phyloP scores from a whole-genome alignment of 1,140 invertebrate species.

The Choristoneura fumiferana region DNA sequence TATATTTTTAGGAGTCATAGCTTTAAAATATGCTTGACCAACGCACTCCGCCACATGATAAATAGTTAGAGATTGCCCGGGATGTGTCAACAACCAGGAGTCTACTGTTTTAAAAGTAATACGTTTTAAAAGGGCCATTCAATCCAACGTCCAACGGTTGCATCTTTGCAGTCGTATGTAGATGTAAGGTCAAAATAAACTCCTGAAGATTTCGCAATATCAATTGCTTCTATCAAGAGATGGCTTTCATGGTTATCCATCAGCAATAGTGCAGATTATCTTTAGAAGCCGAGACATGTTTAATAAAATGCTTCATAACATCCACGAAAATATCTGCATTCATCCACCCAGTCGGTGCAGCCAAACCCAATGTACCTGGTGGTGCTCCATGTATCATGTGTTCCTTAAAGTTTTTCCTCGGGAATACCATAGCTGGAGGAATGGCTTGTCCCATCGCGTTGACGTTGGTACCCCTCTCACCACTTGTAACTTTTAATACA shows the following conservation, averaged over 20 bases:
- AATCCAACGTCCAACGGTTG: conserved; percentile 66
- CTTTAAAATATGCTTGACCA: conserved; percentile 22
- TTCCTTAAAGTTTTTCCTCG: background rate
- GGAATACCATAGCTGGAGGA: conserved; percentile 15
- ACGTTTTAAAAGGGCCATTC: conserved; percentile 59
- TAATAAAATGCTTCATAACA: conserved; percentile 21
- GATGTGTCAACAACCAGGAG: conserved; percentile 21
- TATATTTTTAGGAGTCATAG: conserved; percentile 29
- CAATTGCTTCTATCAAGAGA: conserved; percentile 38
- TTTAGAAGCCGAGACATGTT: background rate
- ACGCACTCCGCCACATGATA: conserved; percentile 26
- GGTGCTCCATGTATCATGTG: conserved; percentile 53
- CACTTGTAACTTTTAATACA: conserved; percentile 3
- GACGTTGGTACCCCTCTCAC: background rate
- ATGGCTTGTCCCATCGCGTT: conserved; percentile 33
- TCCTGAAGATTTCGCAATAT: conserved; percentile 35
- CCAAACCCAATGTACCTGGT: too few relatives aligned
- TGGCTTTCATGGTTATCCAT: conserved; percentile 54
- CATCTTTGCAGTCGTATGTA: conserved; percentile 60
- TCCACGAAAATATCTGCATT: conserved; percentile 26
- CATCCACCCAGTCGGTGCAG: conserved; percentile 22
- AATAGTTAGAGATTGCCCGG: conserved; percentile 20
- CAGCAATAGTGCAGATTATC: conserved; percentile 38
- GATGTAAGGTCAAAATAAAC: conserved; percentile 59
- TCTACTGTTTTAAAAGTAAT: conserved; percentile 22